Evolutionary conservation across 2,113 vertebrate species (phyloP).

Genomic region (Mus spicilegus): DNA sequence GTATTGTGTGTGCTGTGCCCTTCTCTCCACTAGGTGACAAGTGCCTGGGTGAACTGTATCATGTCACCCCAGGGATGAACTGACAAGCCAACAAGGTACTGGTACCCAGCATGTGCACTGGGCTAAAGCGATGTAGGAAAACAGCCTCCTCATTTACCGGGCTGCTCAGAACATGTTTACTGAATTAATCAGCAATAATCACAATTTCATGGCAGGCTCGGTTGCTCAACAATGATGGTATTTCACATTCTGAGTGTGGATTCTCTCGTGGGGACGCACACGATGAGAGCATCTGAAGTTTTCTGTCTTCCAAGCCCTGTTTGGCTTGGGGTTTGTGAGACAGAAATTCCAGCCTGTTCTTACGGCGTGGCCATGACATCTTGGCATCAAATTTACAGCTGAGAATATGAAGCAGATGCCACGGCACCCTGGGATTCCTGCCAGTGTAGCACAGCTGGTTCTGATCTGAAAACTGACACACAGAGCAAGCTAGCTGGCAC

Average conservation of each 20-base stretch:
- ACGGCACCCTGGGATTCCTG: background rate
- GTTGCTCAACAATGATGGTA: background rate
- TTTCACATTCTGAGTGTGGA: background rate
- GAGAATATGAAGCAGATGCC: background rate
- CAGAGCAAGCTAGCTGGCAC: background rate
- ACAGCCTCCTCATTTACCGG: background rate
- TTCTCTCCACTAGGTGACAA: accelerated
- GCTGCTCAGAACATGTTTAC: background rate
- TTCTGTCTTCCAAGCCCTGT: background rate
- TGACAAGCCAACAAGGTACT: background rate
- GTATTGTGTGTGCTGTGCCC: accelerated
- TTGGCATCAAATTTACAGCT: background rate
- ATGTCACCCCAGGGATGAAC: background rate
- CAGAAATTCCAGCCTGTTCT: background rate
- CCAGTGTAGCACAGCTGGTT: conserved; percentile 61
- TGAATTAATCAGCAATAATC: background rate
- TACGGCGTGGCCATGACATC: background rate
- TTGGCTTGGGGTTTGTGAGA: background rate
- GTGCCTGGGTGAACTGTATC: background rate
- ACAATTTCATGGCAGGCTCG: background rate
- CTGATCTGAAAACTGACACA: conserved; percentile 19
- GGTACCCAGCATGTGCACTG: background rate
- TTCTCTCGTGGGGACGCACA: background rate
- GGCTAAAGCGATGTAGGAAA: background rate
- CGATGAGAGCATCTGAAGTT: background rate